phyloP scores from a whole-genome alignment of 1,140 invertebrate genomes.

The Yoshiicerus persimilis region DNA sequence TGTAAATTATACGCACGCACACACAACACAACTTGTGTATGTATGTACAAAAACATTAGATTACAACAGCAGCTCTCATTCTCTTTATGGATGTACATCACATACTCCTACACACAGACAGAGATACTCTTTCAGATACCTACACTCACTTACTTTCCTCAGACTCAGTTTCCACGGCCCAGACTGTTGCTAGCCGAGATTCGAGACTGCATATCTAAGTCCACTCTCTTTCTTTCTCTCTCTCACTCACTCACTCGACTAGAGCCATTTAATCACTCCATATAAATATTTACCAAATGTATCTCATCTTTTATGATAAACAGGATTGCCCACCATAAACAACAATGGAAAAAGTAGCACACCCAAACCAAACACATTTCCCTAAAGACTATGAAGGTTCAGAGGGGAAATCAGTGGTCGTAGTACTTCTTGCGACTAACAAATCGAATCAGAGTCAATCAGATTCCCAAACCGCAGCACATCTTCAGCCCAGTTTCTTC shows the following conservation, averaged over 20 bases:
- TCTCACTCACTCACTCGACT: background rate
- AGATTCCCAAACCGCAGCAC: slow-evolving; percentile 40
- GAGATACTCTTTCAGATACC: background rate
- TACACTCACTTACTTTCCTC: background rate
- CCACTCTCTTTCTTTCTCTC: background rate
- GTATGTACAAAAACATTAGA: background rate
- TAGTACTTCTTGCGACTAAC: slow-evolving; percentile 32
- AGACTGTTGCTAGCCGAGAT: background rate
- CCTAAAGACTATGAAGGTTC: slow-evolving; percentile 32
- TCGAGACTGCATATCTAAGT: background rate
- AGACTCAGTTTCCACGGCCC: background rate
- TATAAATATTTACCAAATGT: slow-evolving; percentile 32
- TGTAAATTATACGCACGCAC: background rate
- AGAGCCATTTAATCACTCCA: slow-evolving; percentile 22
- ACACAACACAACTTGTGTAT: background rate
- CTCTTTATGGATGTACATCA: background rate
- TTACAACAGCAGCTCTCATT: background rate
- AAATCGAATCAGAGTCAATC: slow-evolving; percentile 46
- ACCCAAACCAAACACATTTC: slow-evolving; percentile 30
- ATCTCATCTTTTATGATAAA: slow-evolving; percentile 28
- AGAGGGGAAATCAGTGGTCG: slow-evolving; percentile 42
- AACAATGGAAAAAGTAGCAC: slow-evolving; percentile 21
- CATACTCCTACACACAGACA: no score
- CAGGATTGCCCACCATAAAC: slow-evolving; percentile 12
- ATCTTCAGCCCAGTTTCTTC: slow-evolving; percentile 33